phyloP scores from a whole-genome alignment of 2,888 invertebrate species.

The Amblyteles armatorius region DNA sequence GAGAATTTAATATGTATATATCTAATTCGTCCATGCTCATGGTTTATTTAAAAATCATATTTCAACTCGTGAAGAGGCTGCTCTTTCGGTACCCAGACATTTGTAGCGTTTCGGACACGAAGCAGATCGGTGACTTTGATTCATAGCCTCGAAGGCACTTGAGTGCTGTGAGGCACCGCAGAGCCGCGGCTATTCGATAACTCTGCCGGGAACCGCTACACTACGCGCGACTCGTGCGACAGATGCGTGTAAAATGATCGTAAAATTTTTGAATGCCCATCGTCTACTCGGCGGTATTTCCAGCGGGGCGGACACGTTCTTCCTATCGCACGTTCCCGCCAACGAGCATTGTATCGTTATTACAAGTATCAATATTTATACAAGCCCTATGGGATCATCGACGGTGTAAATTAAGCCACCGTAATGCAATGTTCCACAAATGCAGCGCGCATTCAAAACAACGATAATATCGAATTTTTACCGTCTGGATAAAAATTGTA shows the following conservation, averaged over 20 bases:
- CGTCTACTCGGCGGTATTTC: slow-evolving; percentile 53
- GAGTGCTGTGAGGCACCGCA: slow-evolving; percentile 49
- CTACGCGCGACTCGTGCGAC: slow-evolving; percentile 59
- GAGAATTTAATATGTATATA: slow-evolving; percentile 16
- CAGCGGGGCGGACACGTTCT: slow-evolving; percentile 22
- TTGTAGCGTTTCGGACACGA: slow-evolving; percentile 52
- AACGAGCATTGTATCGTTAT: slow-evolving; percentile 37
- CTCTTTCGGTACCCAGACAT: slow-evolving; percentile 42
- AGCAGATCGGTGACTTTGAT: slow-evolving; percentile 65
- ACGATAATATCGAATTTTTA: slow-evolving; percentile 1
- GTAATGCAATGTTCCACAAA: not conserved
- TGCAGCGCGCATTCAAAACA: not conserved
- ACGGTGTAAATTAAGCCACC: slow-evolving; percentile 16
- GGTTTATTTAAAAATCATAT: slow-evolving; percentile 50
- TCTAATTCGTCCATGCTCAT: slow-evolving; percentile 20
- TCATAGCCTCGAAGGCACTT: slow-evolving; percentile 61
- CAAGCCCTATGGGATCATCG: not conserved
- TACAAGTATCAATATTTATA: slow-evolving; percentile 14
- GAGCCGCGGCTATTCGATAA: slow-evolving; percentile 32
- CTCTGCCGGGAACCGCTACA: slow-evolving; percentile 20
- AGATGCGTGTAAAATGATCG: slow-evolving; percentile 68
- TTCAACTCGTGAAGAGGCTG: slow-evolving; percentile 19
- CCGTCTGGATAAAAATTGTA: not conserved
- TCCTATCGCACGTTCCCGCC: slow-evolving; percentile 41
- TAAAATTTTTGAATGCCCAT: slow-evolving; percentile 68